phyloP scores from a whole-genome alignment of 2,888 invertebrate species.

The Elaeidobius kamerunicus region DNA sequence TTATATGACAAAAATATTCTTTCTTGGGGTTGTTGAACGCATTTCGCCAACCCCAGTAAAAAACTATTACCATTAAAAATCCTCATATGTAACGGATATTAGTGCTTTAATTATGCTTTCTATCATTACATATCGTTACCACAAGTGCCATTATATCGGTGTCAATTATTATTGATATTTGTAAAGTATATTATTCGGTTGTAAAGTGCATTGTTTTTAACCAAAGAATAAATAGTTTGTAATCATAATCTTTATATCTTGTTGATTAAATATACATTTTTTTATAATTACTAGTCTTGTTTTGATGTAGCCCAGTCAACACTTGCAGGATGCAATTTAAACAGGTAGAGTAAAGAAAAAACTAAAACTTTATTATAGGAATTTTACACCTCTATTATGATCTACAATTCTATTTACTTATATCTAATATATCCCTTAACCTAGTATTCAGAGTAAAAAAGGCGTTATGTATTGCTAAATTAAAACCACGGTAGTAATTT shows the following conservation, averaged over 20 bases:
- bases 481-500: slow-evolving; percentile 39
- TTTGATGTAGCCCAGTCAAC: no score
- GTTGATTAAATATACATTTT: slow-evolving; percentile 1
- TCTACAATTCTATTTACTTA: slow-evolving; percentile 30
- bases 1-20: no score
- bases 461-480: slow-evolving; percentile 29
- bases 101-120: no score
- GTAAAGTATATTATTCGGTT: slow-evolving; percentile 14
- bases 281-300: background rate
- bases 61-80: no score
- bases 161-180: slow-evolving; percentile 14
- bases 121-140: slow-evolving; percentile 39
- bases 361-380: slow-evolving; percentile 30
- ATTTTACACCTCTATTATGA: slow-evolving; percentile 29
- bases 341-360: slow-evolving; percentile 22
- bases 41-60: no score
- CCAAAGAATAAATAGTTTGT: slow-evolving; percentile 28
- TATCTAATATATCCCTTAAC: slow-evolving; percentile 22
- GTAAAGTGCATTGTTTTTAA: slow-evolving; percentile 16
- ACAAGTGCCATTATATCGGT: slow-evolving; percentile 40
- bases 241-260: slow-evolving; percentile 13
- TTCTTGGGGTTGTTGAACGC: no score
- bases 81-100: no score
- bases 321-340: no score
- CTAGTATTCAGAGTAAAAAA: slow-evolving; percentile 32